Percentiles rank a stretch among this genome's conserved stretches.
phyloP scores from a whole-genome alignment of 2,797 vertebrate species.

The Tangara arthus region DNA sequence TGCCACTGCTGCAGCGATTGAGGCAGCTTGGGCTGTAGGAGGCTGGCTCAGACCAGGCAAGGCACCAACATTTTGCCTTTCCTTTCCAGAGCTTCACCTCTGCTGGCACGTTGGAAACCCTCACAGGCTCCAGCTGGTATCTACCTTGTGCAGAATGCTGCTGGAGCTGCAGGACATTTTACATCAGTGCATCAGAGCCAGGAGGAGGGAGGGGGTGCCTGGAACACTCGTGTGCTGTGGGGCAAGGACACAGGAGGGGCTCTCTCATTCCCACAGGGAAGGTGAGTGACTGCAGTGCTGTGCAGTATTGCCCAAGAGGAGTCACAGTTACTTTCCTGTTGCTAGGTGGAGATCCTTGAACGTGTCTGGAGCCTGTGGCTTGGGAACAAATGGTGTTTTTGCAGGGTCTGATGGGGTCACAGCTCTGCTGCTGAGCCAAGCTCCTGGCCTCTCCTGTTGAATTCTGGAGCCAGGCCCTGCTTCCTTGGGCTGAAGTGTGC shows the following conservation, averaged over 20 bases:
- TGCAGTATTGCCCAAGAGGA: neutral
- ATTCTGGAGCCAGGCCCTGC: neutral
- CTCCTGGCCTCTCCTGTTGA: neutral
- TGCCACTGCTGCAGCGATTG: neutral
- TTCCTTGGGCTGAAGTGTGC: neutral
- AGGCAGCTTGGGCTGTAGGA: neutral
- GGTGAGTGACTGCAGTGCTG: neutral
- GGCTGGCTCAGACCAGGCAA: neutral
- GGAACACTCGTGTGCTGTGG: rapidly evolving
- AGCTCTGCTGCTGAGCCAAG: neutral
- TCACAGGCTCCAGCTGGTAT: neutral
- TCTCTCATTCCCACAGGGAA: rapidly evolving
- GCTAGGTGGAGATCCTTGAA: neutral
- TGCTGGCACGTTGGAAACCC: neutral
- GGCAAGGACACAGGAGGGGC: neutral
- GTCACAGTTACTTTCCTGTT: neutral
- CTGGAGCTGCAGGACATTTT: neutral
- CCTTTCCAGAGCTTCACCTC: neutral
- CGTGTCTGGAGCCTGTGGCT: neutral
- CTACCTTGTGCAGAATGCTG: neutral
- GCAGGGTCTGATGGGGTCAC: neutral
- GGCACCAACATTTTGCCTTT: neutral
- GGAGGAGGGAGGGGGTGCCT: neutral
- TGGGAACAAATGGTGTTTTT: neutral
- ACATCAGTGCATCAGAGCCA: neutral